These are phyloP conservation scores for Amphipyra berbera DNA, from an alignment of 2,888 invertebrate species.

Conservation along the genomic window DNA sequence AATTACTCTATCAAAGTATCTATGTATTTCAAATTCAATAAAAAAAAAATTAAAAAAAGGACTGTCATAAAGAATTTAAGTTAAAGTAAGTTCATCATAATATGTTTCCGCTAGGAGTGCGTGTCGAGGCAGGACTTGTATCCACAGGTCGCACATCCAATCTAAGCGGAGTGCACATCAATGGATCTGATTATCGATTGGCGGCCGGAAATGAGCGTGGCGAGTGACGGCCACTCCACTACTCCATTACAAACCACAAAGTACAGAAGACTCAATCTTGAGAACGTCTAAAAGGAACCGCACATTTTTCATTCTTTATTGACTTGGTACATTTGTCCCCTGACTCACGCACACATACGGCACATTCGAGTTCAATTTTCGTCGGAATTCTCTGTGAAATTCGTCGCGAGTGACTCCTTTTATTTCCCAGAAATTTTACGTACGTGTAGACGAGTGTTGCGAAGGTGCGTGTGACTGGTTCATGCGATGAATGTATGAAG, in stretches of 20 bases:
- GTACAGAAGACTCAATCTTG: constrained; percentile 21
- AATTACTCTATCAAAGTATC: too few relatives aligned
- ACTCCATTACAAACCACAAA: constrained; percentile 5
- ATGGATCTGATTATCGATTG: constrained; percentile 65
- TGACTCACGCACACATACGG: too few relatives aligned
- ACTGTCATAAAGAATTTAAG: constrained; percentile 1
- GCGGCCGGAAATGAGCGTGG: constrained; percentile 65
- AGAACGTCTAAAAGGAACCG: neutral
- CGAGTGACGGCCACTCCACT: constrained; percentile 52
- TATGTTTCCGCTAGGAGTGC: constrained; percentile 16
- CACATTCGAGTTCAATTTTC: too few relatives aligned
- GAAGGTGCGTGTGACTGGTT: too few relatives aligned
- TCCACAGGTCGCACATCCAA: constrained; percentile 54
- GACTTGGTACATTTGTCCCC: too few relatives aligned
- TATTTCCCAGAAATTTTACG: too few relatives aligned
- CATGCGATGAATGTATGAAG: too few relatives aligned
- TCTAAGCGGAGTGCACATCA: constrained; percentile 59
- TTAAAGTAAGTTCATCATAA: constrained; percentile 8
- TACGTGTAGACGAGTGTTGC: too few relatives aligned
- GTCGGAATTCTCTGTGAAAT: too few relatives aligned
- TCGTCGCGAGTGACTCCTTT: too few relatives aligned
- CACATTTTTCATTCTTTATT: neutral
- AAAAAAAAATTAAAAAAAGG: too few relatives aligned
- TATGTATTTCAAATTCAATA: too few relatives aligned
- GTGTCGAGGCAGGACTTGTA: constrained; percentile 27